These are phyloP conservation scores for Edolisoma coerulescens DNA, from an alignment of 2,113 vertebrate species.

Conservation along the genomic window DNA sequence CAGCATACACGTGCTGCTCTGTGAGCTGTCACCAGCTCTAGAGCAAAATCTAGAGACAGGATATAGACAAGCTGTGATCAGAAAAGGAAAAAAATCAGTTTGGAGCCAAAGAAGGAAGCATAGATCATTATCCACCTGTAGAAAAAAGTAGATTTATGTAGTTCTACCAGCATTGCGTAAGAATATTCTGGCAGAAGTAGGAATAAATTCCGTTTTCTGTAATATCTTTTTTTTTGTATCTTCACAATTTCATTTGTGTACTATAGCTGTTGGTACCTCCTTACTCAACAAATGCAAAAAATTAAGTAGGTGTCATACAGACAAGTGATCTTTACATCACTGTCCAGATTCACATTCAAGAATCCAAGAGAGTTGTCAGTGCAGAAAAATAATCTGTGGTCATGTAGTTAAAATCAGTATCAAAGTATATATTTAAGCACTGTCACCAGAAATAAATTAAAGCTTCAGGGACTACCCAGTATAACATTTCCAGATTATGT, in stretches of 20 bases:
- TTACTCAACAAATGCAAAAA: not conserved
- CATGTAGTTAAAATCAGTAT: not conserved
- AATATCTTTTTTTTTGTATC: not conserved
- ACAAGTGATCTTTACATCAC: not conserved
- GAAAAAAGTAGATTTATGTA: rapidly evolving
- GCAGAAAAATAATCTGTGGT: not conserved
- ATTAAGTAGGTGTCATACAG: not conserved
- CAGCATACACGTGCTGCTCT: not conserved
- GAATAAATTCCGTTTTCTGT: not conserved
- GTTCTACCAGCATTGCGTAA: not conserved
- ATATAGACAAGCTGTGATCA: not conserved
- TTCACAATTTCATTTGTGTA: not conserved
- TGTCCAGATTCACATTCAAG: not conserved
- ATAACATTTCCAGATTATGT: not conserved
- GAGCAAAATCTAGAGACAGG: not conserved
- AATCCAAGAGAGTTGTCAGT: not conserved
- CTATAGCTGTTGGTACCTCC: not conserved
- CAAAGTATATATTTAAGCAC: not conserved
- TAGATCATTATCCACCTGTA: not conserved
- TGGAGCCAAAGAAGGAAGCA: not conserved
- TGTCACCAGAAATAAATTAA: not conserved
- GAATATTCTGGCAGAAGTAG: not conserved
- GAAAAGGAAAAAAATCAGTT: not conserved
- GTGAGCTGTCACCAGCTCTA: not conserved
- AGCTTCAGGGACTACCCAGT: not conserved